Conservation (phyloP, 2,888 invertebrate species). For the Smittia aterrima region DNA sequence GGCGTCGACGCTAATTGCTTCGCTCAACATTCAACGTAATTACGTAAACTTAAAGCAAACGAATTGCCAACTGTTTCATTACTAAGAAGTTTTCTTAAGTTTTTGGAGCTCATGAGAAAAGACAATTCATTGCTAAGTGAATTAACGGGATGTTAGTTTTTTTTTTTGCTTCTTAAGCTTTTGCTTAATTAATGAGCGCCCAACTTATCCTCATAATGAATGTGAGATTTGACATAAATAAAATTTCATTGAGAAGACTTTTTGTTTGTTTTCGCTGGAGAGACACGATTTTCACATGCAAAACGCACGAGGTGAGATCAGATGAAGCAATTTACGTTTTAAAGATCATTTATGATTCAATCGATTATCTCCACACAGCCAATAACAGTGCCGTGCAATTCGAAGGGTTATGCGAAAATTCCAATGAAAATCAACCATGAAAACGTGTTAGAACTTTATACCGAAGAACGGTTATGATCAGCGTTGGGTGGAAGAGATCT, state of each 20-base stretch:
- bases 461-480: not conserved
- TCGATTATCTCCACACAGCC: too few species aligned
- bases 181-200: too few species aligned
- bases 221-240: slow-evolving; percentile 25
- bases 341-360: too few species aligned
- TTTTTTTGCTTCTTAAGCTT: too few species aligned
- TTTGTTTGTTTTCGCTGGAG: not conserved
- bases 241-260: not conserved
- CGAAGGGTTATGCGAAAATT: slow-evolving; percentile 10
- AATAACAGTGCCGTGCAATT: slow-evolving; percentile 5
- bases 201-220: not conserved
- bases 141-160: too few species aligned
- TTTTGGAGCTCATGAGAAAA: too few species aligned
- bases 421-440: not conserved
- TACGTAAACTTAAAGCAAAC: not conserved
- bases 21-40: not conserved
- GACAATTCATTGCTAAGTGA: too few species aligned
- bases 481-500: not conserved
- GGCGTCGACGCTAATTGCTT: slow-evolving; percentile 2
- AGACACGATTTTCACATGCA: too few species aligned
- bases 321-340: too few species aligned
- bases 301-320: too few species aligned
- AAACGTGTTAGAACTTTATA: not conserved
- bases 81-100: not conserved
- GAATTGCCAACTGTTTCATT: not conserved